Evolutionary conservation across 2,113 vertebrate species (phyloP).

Genomic region (Bambusicola thoracicus): DNA sequence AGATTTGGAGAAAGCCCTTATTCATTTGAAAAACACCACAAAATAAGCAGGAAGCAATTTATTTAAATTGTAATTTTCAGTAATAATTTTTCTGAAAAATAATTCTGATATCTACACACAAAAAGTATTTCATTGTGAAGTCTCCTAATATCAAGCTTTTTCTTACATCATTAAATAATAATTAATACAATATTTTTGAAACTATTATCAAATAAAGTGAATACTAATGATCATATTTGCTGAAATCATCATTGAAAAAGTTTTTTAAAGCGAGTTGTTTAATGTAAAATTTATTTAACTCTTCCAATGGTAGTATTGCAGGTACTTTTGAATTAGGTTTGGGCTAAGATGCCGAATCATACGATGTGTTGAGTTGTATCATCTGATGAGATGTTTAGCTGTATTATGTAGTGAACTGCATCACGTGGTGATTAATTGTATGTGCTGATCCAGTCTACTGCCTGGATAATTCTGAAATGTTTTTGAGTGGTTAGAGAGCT

Average conservation of each 20-base stretch:
- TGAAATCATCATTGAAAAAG: background rate
- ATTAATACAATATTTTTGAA: background rate
- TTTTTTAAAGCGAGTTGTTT: background rate
- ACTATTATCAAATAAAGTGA: background rate
- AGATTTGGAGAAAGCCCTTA: background rate
- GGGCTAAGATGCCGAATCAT: background rate
- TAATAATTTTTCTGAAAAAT: background rate
- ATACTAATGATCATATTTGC: background rate
- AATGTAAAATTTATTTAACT: background rate
- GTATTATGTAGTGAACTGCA: too few species aligned
- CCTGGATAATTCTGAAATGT: background rate
- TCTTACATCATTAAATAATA: background rate
- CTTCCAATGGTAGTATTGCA: background rate
- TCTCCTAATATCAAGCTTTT: background rate
- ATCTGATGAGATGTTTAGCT: too few species aligned
- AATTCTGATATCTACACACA: background rate
- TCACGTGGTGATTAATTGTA: too few species aligned
- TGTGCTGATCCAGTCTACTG: background rate
- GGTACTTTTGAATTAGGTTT: background rate
- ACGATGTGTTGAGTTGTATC: too few species aligned
- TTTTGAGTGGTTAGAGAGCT: background rate
- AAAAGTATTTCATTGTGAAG: background rate
- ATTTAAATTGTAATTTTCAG: background rate
- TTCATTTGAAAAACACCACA: background rate
- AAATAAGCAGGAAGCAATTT: background rate